phyloP scores from a whole-genome alignment of 2,113 vertebrate species.

The Calonectris borealis region DNA sequence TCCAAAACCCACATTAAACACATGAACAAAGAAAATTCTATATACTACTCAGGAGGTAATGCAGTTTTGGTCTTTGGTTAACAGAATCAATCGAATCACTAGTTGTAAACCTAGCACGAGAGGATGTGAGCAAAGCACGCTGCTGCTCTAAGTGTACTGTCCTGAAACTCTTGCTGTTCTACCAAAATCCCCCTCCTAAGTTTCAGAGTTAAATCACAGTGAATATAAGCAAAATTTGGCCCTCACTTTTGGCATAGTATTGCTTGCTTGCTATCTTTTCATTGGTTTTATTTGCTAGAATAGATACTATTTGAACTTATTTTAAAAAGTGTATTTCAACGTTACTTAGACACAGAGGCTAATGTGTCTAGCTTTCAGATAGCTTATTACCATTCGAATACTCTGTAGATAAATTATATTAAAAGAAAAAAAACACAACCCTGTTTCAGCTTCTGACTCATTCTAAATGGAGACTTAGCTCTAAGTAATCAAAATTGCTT shows the following conservation, averaged over 20 bases:
- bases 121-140: not conserved
- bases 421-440: not conserved
- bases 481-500: constrained; percentile 90
- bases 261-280: constrained; percentile 57
- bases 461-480: constrained; percentile 87
- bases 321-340: constrained; percentile 42
- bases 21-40: not conserved
- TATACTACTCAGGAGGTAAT: not conserved
- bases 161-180: not conserved
- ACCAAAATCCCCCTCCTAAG: not conserved
- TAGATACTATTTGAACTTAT: constrained; percentile 60
- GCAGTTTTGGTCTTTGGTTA: constrained; percentile 19
- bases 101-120: constrained; percentile 18
- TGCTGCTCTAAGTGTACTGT: not conserved
- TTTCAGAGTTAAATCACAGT: not conserved
- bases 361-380: constrained; percentile 85
- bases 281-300: constrained; percentile 54
- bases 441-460: constrained; percentile 63
- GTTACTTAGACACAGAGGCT: constrained; percentile 69
- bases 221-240: not conserved
- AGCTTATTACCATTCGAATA: constrained; percentile 86
- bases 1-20: not conserved
- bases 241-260: not conserved
- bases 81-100: not conserved
- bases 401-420: constrained; percentile 80